Conservation (phyloP, 2,888 invertebrate genomes). For the Tiliacea citrago region DNA sequence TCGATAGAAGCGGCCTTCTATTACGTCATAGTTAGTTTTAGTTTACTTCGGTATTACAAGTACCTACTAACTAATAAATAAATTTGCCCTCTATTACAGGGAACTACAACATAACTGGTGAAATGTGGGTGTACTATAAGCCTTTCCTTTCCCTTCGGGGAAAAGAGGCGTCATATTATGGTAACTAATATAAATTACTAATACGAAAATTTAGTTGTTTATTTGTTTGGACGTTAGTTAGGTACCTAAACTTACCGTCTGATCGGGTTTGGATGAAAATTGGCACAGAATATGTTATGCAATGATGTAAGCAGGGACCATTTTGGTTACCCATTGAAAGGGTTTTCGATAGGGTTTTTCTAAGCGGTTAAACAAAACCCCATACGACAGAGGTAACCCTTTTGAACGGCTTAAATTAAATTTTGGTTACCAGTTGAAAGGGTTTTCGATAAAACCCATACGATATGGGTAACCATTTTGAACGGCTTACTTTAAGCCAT, state of each 20-base stretch:
- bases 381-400: too few species aligned
- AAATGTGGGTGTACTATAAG: not conserved
- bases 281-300: not conserved
- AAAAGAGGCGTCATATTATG: not conserved
- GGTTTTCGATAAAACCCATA: too few species aligned
- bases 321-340: too few species aligned
- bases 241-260: not conserved
- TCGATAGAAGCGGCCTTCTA: conserved; percentile 62
- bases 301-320: too few species aligned
- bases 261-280: not conserved
- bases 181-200: not conserved
- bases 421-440: too few species aligned
- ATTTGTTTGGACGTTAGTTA: not conserved
- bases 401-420: too few species aligned
- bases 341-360: too few species aligned
- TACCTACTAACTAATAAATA: not conserved
- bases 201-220: not conserved
- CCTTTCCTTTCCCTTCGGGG: too few species aligned
- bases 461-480: too few species aligned
- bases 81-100: not conserved
- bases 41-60: not conserved
- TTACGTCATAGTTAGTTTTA: conserved; percentile 37
- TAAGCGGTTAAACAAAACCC: too few species aligned
- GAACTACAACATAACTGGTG: not conserved
- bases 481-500: too few species aligned